These are phyloP conservation scores for Drosophila biarmipes DNA, from an alignment of 1,140 invertebrate genomes.

Conservation along the genomic window DNA sequence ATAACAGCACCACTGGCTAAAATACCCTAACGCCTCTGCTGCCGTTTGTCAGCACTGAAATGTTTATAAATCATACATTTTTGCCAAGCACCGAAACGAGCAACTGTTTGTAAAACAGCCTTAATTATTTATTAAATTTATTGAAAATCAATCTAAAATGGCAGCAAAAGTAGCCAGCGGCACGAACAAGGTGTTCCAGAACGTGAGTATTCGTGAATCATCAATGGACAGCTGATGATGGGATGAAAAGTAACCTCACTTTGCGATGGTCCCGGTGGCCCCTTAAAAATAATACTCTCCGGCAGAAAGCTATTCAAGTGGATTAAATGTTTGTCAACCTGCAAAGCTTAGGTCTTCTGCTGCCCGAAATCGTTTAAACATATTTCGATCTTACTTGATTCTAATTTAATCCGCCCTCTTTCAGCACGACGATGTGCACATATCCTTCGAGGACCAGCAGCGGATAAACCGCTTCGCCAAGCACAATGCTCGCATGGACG, in stretches of 20 bases:
- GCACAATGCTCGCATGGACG: constrained; percentile 95
- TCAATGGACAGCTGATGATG: constrained; percentile 1
- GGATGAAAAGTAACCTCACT: constrained; percentile 73
- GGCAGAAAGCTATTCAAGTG: neutral
- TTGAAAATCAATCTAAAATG: constrained; percentile 52
- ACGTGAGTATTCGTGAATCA: constrained; percentile 53
- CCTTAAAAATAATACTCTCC: constrained; percentile 4
- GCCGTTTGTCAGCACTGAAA: constrained; percentile 2
- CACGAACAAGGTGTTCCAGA: constrained; percentile 79
- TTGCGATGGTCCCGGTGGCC: constrained; percentile 18
- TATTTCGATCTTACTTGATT: no score
- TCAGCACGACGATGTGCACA: constrained; percentile 91
- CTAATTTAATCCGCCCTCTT: neutral
- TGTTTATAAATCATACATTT: neutral
- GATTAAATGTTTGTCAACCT: neutral
- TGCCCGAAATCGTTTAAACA: neutral
- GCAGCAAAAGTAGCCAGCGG: constrained; percentile 74
- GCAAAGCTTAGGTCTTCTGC: neutral
- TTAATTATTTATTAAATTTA: constrained; percentile 50
- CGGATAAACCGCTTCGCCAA: constrained; percentile 98
- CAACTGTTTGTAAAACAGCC: constrained; percentile 66
- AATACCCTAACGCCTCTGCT: neutral
- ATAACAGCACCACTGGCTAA: neutral
- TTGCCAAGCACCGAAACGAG: constrained; percentile 10
- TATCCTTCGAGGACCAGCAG: constrained; percentile 98